phyloP scores from a whole-genome alignment of 2,888 invertebrate genomes.

The Fragum whitleyi region DNA sequence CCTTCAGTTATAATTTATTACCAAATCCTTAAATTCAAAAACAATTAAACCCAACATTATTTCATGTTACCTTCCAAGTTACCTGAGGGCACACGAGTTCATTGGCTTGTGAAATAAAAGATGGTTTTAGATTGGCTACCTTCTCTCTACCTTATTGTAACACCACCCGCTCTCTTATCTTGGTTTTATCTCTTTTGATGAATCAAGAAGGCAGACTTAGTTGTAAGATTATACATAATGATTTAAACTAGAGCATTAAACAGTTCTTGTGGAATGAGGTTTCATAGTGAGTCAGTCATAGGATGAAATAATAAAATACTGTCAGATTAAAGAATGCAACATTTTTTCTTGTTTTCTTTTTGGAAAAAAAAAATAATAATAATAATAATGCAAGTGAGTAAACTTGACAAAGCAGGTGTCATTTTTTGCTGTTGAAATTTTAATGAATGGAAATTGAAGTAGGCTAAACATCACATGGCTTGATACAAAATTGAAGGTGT shows the following conservation, averaged over 20 bases:
- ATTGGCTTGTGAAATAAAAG: neutral
- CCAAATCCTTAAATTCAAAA: too few species aligned
- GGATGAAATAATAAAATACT: too few species aligned
- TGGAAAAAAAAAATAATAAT: too few species aligned
- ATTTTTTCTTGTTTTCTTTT: too few species aligned
- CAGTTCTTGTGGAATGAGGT: neutral
- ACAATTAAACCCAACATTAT: neutral
- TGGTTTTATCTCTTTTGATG: conserved; percentile 6
- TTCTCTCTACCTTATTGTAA: conserved; percentile 3
- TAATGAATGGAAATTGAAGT: neutral
- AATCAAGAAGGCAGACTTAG: conserved; percentile 13
- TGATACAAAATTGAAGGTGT: neutral
- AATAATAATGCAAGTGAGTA: too few species aligned
- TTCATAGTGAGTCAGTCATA: conserved; percentile 9
- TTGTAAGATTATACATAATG: conserved; percentile 4
- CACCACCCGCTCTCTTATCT: conserved; percentile 1
- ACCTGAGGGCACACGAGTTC: neutral
- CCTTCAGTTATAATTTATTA: too few species aligned
- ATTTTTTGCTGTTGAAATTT: too few species aligned
- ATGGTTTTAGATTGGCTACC: neutral
- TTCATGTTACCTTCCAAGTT: neutral
- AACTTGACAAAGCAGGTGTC: too few species aligned
- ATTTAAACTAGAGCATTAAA: neutral
- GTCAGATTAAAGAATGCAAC: too few species aligned
- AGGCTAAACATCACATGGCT: neutral